Percentiles rank a stretch among this genome's conserved stretches.
Evolutionary conservation across 2,888 invertebrate genomes (phyloP).

Genomic region (Papilio gigon): DNA sequence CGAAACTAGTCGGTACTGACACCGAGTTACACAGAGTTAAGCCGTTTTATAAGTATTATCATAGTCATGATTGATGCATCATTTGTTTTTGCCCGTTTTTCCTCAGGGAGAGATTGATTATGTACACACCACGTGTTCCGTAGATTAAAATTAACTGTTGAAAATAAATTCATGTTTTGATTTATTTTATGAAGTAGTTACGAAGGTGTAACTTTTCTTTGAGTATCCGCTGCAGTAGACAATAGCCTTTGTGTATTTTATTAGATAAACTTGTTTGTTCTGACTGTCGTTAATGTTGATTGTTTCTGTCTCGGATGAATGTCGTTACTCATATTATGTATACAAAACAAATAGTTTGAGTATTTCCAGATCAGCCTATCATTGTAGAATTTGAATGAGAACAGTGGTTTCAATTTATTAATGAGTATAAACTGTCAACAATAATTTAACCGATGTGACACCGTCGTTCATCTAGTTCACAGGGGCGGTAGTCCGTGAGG

Average conservation of each 20-base stretch:
- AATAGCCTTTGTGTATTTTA: constrained; percentile 29
- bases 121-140: too few relatives aligned
- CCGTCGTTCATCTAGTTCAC: background rate
- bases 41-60: too few relatives aligned
- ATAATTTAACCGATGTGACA: background rate
- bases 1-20: too few relatives aligned
- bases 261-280: background rate
- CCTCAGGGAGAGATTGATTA: too few relatives aligned
- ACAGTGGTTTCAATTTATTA: background rate
- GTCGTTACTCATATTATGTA: background rate
- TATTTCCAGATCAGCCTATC: background rate
- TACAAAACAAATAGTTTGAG: constrained; percentile 1
- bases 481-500: background rate
- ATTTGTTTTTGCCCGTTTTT: too few relatives aligned
- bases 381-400: too few relatives aligned
- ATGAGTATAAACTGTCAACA: background rate
- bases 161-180: too few relatives aligned
- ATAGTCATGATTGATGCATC: too few relatives aligned
- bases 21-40: too few relatives aligned
- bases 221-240: background rate
- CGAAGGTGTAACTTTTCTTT: background rate
- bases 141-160: too few relatives aligned
- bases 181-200: too few relatives aligned
- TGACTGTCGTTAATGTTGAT: constrained; percentile 13
- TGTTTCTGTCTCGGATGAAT: constrained; percentile 1